Conservation (phyloP, 30 jellyfish, hydroid and myxozoan genomes). For the Aurelia sp. region DNA sequence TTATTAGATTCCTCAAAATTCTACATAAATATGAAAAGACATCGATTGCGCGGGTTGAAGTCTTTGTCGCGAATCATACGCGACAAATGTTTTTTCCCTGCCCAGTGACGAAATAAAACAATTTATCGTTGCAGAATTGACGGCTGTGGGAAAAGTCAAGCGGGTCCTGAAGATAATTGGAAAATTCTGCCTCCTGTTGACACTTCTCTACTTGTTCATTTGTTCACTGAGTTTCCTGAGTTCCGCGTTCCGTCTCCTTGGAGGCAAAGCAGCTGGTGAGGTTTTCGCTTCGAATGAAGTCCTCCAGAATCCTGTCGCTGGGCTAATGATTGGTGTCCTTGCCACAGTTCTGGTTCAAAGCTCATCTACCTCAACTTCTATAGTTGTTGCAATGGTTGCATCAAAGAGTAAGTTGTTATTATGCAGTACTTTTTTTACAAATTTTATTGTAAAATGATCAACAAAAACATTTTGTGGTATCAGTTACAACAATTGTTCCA, state of each 20-base stretch:
- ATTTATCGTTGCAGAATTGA: conserved; percentile 44
- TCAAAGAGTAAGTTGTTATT: conserved; percentile 73
- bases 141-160: conserved; percentile 26
- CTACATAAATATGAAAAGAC: no score
- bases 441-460: no score
- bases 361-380: conserved; percentile 94
- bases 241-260: conserved; percentile 93
- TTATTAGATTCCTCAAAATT: no score
- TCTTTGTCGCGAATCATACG: no score
- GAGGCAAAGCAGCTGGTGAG: conserved; percentile 97
- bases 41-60: no score
- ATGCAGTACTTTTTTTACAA: no score
- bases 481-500: no score
- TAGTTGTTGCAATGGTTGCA: conserved; percentile 96
- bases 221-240: conserved; percentile 95
- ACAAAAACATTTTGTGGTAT: no score
- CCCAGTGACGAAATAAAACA: background rate
- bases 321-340: conserved; percentile 92
- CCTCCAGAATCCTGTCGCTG: conserved; percentile 88
- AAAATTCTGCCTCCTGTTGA: conserved; percentile 55
- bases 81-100: background rate
- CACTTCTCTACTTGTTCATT: conserved; percentile 82
- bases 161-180: conserved; percentile 58
- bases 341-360: conserved; percentile 96
- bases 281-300: conserved; percentile 84